Base-by-base conservation (phyloP, 2,797 vertebrate genomes). In the Gephyroberyx darwinii region DNA sequence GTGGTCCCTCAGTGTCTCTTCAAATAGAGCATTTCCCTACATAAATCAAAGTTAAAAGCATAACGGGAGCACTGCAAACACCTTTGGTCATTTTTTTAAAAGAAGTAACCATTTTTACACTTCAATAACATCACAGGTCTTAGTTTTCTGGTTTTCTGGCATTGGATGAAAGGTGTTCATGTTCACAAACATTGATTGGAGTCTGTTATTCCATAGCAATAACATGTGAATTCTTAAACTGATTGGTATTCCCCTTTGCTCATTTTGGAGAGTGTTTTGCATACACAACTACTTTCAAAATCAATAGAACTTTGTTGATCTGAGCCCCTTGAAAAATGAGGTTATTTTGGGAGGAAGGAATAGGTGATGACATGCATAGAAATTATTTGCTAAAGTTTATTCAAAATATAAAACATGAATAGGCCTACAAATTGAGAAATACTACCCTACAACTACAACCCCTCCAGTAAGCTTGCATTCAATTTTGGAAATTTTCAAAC, bases 251-350 rank as follows among this genome's bases (percentile, higher is more conserved):
- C 71, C 71, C 9, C 22, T 37, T 54, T 31, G 68, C 48, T 62
- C 54, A 69, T 74, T 71, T 68, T 43, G 17, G 12, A 41, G 2
- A 59, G 30, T 51, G 52, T 68, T 78, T 76, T 75, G 69, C 68
- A 78, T 83, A 75, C 64, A 33, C 69, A 87, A 65, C 82, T 74
- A 60, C 65, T 59, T 84, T 63, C 20, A 31, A 37, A 81, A 78
- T 86, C 75, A 74, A 77, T 85, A 33, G 12, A 69, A 79, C 71
- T 65, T 61, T 65, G 67, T 74, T 74, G 66, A 85, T 74, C 41
- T n/a, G 14, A 69, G 65, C 13, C 63, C 65, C 64, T 70, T 80
- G 71, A 78, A 74, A 79, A 80, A 69, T 12, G 2, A 20, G 45
- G 58, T 58, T 78, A 68, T 80, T 81, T 69, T n/a, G 17, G 48